Percentiles rank a stretch among this genome's conserved stretches.
phyloP scores from a whole-genome alignment of 1,140 invertebrate genomes.

The Oppia nitens region DNA sequence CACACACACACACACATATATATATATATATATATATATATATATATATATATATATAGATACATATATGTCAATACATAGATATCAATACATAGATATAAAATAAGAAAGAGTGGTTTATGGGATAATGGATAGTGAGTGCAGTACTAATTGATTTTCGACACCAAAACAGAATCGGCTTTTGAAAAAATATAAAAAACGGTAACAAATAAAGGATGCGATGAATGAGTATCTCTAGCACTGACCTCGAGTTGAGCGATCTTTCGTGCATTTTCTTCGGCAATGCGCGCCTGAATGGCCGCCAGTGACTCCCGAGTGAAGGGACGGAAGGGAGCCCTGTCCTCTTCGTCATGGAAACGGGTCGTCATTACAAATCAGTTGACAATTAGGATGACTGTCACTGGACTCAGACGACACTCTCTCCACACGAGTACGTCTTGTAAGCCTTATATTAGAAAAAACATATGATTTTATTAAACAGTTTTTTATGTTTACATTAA shows the following conservation, averaged over 20 bases:
- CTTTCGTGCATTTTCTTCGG: conserved; percentile 83
- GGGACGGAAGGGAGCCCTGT: conserved; percentile 55
- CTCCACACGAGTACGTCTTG: neutral
- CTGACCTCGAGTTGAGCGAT: conserved; percentile 68
- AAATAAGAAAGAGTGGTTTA: too few species aligned
- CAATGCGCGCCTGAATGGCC: conserved; percentile 77
- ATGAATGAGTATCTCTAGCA: too few species aligned
- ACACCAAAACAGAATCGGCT: neutral
- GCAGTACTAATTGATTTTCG: too few species aligned
- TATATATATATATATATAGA: too few species aligned
- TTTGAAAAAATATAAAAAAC: neutral
- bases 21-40: too few species aligned
- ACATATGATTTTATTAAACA: neutral
- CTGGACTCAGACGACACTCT: neutral
- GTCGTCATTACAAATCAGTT: neutral
- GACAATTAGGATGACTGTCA: neutral
- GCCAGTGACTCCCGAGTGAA: conserved; percentile 90
- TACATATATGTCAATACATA: too few species aligned
- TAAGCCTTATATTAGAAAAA: neutral
- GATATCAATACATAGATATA: too few species aligned
- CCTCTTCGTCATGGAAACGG: conserved; percentile 21
- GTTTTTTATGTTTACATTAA: too few species aligned
- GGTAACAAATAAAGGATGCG: neutral
- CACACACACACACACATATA: too few species aligned
- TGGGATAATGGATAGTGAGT: too few species aligned